Evolutionary conservation across 1,140 invertebrate genomes (phyloP).

Genomic region (Vanessa atalanta): DNA sequence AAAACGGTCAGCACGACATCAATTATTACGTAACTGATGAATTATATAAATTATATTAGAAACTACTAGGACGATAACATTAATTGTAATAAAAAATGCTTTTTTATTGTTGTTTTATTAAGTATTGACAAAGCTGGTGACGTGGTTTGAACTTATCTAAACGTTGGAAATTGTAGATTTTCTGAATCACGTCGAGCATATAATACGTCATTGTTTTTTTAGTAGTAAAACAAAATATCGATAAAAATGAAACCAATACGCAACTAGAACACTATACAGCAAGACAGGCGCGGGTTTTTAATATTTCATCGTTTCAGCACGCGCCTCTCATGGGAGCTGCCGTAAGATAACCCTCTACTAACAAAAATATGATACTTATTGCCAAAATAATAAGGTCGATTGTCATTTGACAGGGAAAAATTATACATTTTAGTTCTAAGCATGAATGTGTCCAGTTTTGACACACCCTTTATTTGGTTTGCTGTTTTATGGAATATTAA

Average conservation of each 20-base stretch:
- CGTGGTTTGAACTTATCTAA: too few relatives aligned
- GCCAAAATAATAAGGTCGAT: background rate
- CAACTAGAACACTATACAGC: conserved; percentile 21
- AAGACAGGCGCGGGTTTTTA: conserved; percentile 50
- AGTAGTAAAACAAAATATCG: too few relatives aligned
- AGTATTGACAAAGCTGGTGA: too few relatives aligned
- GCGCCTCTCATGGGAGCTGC: conserved; percentile 60
- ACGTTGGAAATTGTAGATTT: too few relatives aligned
- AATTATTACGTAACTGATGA: too few relatives aligned
- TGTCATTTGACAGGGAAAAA: conserved; percentile 2
- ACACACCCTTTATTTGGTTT: conserved; percentile 46
- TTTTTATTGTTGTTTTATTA: too few relatives aligned
- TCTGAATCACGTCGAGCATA: too few relatives aligned
- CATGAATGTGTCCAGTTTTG: conserved; percentile 36
- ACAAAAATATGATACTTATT: conserved; percentile 11
- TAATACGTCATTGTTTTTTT: too few relatives aligned
- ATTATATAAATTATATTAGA: too few relatives aligned
- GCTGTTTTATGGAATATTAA: conserved; percentile 38
- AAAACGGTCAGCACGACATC: too few relatives aligned
- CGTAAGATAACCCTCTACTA: conserved; percentile 37
- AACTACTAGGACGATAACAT: too few relatives aligned
- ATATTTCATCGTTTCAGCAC: conserved; percentile 64
- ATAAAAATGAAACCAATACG: background rate
- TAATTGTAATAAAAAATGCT: too few relatives aligned
- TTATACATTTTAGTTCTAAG: conserved; percentile 2